These are phyloP conservation scores for Cheilosia pagana DNA, from an alignment of 2,888 invertebrate genomes.

Conservation along the genomic window DNA sequence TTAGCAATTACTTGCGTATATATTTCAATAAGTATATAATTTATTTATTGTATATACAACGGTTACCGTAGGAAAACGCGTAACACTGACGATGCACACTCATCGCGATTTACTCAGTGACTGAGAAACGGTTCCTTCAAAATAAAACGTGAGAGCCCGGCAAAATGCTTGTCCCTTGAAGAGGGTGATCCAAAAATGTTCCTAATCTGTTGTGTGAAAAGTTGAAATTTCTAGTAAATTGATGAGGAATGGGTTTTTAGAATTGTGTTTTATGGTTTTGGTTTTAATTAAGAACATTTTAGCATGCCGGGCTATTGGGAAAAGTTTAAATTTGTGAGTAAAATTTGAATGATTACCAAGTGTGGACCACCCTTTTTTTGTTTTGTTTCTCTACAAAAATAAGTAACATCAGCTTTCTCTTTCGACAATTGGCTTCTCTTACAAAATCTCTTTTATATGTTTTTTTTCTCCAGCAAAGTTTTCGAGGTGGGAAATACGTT, in stretches of 20 bases:
- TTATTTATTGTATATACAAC: constrained; percentile 76
- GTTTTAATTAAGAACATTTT: background rate
- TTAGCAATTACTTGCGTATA: constrained; percentile 77
- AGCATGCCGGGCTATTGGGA: too few species aligned
- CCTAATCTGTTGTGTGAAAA: background rate
- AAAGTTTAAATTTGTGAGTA: too few species aligned
- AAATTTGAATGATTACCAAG: background rate
- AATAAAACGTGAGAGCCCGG: constrained; percentile 70
- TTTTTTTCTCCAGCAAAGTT: constrained; percentile 26
- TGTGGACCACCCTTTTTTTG: constrained; percentile 42
- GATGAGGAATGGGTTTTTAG: background rate
- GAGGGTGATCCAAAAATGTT: constrained; percentile 51
- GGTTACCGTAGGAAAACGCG: constrained; percentile 78
- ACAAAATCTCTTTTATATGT: constrained; percentile 6
- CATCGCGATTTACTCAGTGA: constrained; percentile 81
- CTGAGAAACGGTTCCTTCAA: constrained; percentile 78
- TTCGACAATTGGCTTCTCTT: background rate
- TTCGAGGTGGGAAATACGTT: constrained; percentile 41
- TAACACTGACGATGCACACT: constrained; percentile 79
- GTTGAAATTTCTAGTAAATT: background rate
- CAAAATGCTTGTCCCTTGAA: constrained; percentile 56
- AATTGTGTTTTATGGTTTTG: background rate
- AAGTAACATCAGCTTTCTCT: constrained; percentile 22
- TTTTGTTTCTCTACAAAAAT: constrained; percentile 35
- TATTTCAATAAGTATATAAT: constrained; percentile 68